Percentiles rank a stretch among this genome's conserved stretches.
phyloP scores from a whole-genome alignment of 2,888 invertebrate species.

The Rhorus exstirpatorius region DNA sequence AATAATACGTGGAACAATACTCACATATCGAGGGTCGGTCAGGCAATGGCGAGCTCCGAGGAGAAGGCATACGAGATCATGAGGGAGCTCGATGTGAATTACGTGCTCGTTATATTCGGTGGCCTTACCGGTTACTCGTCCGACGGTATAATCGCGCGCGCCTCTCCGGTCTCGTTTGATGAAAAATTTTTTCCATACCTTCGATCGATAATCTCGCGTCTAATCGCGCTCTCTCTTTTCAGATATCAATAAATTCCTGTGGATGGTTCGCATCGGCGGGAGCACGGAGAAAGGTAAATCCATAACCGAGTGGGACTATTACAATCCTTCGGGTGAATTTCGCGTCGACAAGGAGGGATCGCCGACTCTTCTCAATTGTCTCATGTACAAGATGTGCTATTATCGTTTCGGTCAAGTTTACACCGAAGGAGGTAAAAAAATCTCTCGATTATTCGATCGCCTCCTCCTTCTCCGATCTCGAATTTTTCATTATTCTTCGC shows the following conservation, averaged over 20 bases:
- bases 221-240: no score
- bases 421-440: no score
- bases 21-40: slow-evolving; percentile 98
- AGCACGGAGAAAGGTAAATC: slow-evolving; percentile 99
- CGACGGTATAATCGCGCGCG: slow-evolving; percentile 98
- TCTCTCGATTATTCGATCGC: no score
- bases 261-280: slow-evolving; percentile 99
- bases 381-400: slow-evolving; percentile 99
- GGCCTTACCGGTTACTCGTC: slow-evolving; percentile 99
- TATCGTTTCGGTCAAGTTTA: slow-evolving; percentile 96
- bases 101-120: slow-evolving; percentile 99
- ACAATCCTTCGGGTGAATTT: slow-evolving; percentile 98
- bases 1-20: slow-evolving; percentile 99
- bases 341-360: slow-evolving; percentile 98
- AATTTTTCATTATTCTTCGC: neutral
- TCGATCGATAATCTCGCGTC: no score
- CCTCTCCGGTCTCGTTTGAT: no score
- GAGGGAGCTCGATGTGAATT: slow-evolving; percentile 98
- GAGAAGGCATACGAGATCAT: slow-evolving; percentile 99
- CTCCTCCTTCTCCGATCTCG: no score
- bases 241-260: slow-evolving; percentile 99
- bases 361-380: slow-evolving; percentile 95
- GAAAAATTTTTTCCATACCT: no score
- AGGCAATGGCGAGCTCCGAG: slow-evolving; percentile 99
- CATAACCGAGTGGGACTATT: slow-evolving; percentile 98